Base-by-base conservation (phyloP, 2,888 invertebrate species). In the Pterostichus niger region DNA sequence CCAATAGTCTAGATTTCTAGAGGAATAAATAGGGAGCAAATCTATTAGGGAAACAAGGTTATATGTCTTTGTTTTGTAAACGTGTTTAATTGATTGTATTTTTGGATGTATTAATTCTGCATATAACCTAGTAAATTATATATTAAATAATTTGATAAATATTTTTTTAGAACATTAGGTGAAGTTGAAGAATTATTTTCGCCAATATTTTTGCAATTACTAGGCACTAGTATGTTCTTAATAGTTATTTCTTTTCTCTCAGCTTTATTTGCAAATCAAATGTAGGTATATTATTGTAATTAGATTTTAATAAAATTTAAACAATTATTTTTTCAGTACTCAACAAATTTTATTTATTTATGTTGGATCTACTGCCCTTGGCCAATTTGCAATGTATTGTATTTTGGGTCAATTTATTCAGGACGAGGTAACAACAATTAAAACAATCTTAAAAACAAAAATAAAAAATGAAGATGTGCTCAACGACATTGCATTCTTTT, bases 101-200 rank as follows among this genome's bases (percentile, higher is more conserved):
- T n/a, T n/a, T n/a, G n/a, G n/a, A n/a, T n/a, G n/a, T n/a, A n/a
- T n/a, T n/a, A n/a, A n/a, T n/a, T n/a, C n/a, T n/a, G n/a, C n/a
- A n/a, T n/a, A n/a, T n/a, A n/a, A 2, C 24, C 24, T 24, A 24
- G 24, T 24, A 24, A 24, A 24, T 24, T 24, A 24, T 24, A 24
- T 24, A 24, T 24, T 24, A 24, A 24, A 24, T 24, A 24, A 24
- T 2, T 24, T 24, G 24, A 1, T 24, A 13, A n/a, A 3, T 13
- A 31, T 11, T 31, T 24, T 59, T 59, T 24, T 11, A 59, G 59
- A 31, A 31, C 31, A 31, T n/a, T 59, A 11, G n/a, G 11, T 0
- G 59, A 59, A 10, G 31, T 59, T 2, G 59, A 59, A 59, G 31
- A 59, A 11, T 31, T 59, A 59, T 59, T 59, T 59, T 59, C 59